Evolutionary conservation across 2,797 vertebrate genomes (phyloP), one percentile per base, ranked within the genome.

Genomic region (Odontamblyopus rebecca): DNA sequence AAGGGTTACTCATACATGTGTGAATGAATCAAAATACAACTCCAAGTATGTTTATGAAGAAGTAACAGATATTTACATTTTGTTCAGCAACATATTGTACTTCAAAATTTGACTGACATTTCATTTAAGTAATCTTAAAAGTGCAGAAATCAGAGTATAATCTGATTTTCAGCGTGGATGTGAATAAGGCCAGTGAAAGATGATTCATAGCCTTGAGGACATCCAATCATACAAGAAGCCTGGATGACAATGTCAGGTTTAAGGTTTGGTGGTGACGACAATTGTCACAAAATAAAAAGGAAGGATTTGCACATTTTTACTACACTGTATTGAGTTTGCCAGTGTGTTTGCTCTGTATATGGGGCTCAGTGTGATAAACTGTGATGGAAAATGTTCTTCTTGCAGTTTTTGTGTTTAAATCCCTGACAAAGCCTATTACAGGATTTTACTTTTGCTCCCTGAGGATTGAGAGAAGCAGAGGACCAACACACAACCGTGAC

Each of bases 391-490:
- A 77, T 56, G 71, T 81, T 77, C 70, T 61, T 64, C 68, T 73
- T 38, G 13, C 61, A 38, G 66, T 71, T 66, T 72, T 61, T 71
- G 70, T 72, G 72, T 83, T 81, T 67, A 79, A 85, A 85, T 89
- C 81, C 79, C 71, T 78, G 74, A 80, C 79, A 81, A 85, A 87
- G 82, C 80, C 82, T 79, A 84, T 88, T 86, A 87, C 81, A 74
- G 81, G 82, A 82, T 86, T 79, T 71, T 16, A 61, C 50, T n/a
- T 53, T 51, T 6, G 54, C 70, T 61, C 72, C 70, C 70, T 51
- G 70, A 51, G 72, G 69, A 82, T 78, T 65, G 67, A 61, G 48
- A 69, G 38, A 48, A 48, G 72, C 61, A 51, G 66, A 18, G 62
- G 69, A 67, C 68, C 26, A 67, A 50, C n/a, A 29, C 32, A 69